Base-by-base conservation (phyloP, 2,113 vertebrate genomes). In the Mustela lutreola region DNA sequence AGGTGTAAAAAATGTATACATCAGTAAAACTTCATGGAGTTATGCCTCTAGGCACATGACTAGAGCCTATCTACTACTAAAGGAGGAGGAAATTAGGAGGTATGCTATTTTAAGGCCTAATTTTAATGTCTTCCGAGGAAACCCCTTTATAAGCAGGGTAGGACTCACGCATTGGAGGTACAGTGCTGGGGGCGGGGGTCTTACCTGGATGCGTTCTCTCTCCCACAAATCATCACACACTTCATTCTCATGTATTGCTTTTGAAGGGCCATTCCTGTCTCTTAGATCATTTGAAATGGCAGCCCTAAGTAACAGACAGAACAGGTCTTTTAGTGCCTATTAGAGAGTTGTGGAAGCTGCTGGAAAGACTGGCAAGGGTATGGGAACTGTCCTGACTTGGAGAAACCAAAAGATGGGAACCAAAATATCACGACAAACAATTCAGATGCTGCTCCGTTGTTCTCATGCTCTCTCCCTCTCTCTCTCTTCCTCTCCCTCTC, bases 71-170 rank as follows among this genome's bases (percentile, higher is more conserved):
- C 56, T 28, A 48, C 24, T 9, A 53, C 56, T 31, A 75, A 84
- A n/a, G 11, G 53, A 21, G 19, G 21, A 7, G 42, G 42, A 33
- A 78, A 28, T 16, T 56, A 84, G 79, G 70, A 95, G 42, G 65
- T 39, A 56, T 33, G 45, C 42, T 79, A 71, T 81, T 67, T 79
- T 76, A 81, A 60, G 91, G 50, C 8, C 16, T 58, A 50, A 50
- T 89, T 80, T 67, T n/a, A 80, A 22, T 65, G 22, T 92, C 87
- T 85, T 95, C 56, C 22, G 19, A 89, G 93, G 78, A 26, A 48
- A 18, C 53, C 39, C 11, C 14, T 78, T 76, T 56, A 73, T 18
- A 80, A 71, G 42, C 10, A 60, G 11, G 39, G 18, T 33, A 33
- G 4, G 22, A 26, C 26, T 62, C 19, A 36, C 1, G n/a, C 16